These are phyloP conservation scores for Macaria notata DNA, from an alignment of 2,888 invertebrate species.

Conservation along the genomic window DNA sequence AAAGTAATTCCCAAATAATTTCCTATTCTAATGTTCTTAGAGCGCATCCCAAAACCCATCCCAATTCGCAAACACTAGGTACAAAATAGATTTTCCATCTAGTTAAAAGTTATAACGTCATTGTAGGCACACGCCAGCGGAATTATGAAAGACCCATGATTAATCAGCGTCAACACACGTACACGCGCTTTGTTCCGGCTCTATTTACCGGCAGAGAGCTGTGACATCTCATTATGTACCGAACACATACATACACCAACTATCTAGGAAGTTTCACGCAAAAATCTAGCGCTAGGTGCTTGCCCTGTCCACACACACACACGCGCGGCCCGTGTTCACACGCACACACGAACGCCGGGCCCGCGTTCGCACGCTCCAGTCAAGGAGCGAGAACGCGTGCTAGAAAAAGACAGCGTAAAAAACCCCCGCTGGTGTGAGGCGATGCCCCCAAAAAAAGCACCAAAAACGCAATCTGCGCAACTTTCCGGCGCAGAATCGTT, in stretches of 20 bases:
- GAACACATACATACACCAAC: conserved; percentile 56
- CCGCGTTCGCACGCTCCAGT: conserved; percentile 44
- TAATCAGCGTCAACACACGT: conserved; percentile 71
- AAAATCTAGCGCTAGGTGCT: conserved; percentile 79
- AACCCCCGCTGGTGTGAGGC: conserved; percentile 79
- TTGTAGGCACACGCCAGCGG: conserved; percentile 34
- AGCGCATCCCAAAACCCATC: neutral
- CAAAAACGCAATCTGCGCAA: conserved; percentile 83
- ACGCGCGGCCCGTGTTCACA: conserved; percentile 40
- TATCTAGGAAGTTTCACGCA: conserved; percentile 79
- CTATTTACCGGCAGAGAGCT: conserved; percentile 69
- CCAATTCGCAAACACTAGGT: conserved; percentile 12
- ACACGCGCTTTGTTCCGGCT: conserved; percentile 67
- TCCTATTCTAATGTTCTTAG: too few species aligned
- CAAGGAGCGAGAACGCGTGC: conserved; percentile 69
- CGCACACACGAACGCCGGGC: conserved; percentile 37
- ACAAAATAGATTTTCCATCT: conserved; percentile 27
- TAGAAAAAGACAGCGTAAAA: conserved; percentile 80
- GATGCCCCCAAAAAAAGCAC: conserved; percentile 82
- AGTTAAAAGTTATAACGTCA: conserved; percentile 32
- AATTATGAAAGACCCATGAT: conserved; percentile 69
- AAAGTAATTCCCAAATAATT: too few species aligned
- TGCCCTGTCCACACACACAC: conserved; percentile 57
- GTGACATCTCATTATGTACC: conserved; percentile 78
- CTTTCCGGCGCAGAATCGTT: conserved; percentile 84